Evolutionary conservation across 2,113 vertebrate genomes (phyloP), one percentile per base, ranked within the genome.

Genomic region (Rhinolophus ferrumequinum): DNA sequence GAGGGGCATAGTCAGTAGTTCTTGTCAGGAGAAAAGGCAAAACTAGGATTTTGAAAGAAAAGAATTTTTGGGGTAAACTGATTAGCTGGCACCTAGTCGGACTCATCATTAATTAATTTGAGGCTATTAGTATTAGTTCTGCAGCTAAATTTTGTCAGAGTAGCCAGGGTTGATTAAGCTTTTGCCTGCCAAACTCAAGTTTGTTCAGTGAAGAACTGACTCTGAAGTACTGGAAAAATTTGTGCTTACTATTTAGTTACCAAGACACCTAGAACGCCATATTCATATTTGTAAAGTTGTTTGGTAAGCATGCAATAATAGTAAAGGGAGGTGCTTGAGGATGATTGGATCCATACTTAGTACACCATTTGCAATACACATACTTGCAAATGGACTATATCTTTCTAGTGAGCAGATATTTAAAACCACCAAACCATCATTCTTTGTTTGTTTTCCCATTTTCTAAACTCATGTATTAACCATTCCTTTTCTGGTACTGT

Each of bases 101-200:
- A 75, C 52, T 91, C 19, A 70, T 81, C 58, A 35, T 91, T 94
- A 35, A n/a, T 93, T 96, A 76, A n/a, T 92, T 92, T 93, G 12
- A 94, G 47, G 44, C 24, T 54, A 70, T 35, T 93, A 33, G 28
- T 72, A n/a, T 67, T 82, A 88, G n/a, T 92, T 86, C 86, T 88
- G 66, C 90, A 91, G 58, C 38, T 64, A 81, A 28, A n/a, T 80
- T 90, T 95, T 94, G n/a, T 96, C n/a, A 93, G 9, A 44, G 16
- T 86, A 85, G 85, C n/a, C 24, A 91, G 15, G 95, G 38, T 58
- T 91, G 16, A 80, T 88, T 66, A 87, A 84, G 58, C n/a, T 83
- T 89, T 92, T 95, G 79, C 56, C 70, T 96, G 84, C 64, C n/a
- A 73, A 38, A 95, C 24, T 92, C 88, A 83, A 77, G 16, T 95